Evolutionary conservation across 2,113 vertebrate species (phyloP), one percentile per base, ranked within the genome.

Genomic region (Arizona elegans): DNA sequence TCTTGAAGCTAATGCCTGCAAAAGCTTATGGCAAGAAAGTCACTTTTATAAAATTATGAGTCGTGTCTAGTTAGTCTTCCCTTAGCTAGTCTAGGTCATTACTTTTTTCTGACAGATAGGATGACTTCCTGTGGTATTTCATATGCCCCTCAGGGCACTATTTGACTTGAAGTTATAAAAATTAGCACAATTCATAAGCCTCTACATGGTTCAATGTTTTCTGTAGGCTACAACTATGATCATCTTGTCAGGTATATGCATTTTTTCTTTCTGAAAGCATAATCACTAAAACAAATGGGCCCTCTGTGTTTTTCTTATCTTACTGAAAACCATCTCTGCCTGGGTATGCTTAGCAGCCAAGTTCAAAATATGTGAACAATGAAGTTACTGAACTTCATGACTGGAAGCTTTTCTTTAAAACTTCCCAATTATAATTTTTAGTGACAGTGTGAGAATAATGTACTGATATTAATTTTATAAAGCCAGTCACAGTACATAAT

Each of bases 391-490:
- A 1, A 1, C 92, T 96, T 38, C 19, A 91, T 86, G 17, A 85
- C 86, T 92, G 58, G n/a, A 90, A 58, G 89, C 93, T 96, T 96
- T 97, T 91, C 92, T 96, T 96, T 92, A 95, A 93, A 95, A 56
- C 47, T 88, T 93, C 43, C 50, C 70, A 96, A 91, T 97, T 96
- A 95, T 43, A 59, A 88, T 96, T 96, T 96, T 95, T 93, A 93
- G 86, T 96, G 95, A 95, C 97, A 97, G n/a, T 95, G 93, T 95
- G 97, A 96, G 93, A 93, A 93, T 92, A 94, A 93, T 91, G 92
- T 94, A 95, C 93, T 96, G 92, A 92, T 96, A 94, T 94, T 97
- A 97, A 97, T 96, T 97, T 93, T 96, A 97, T 96, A 95, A 96
- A 97, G 95, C 93, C 94, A 94, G 92, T 97, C 96, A 92, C 92